Conservation (phyloP, 2,113 vertebrate genomes). For the Nanorana parkeri region DNA sequence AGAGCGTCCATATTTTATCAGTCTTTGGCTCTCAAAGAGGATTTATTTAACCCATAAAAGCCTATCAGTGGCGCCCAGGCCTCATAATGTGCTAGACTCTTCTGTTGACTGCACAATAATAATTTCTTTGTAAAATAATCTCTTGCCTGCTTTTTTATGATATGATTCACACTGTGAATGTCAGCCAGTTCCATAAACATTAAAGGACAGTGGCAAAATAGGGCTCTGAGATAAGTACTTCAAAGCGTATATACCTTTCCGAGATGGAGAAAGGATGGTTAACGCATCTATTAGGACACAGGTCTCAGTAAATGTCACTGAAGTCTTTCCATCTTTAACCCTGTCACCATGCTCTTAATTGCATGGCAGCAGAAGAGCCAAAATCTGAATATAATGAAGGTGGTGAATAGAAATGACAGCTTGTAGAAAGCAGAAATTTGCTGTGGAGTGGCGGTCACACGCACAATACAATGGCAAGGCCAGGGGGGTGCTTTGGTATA, state of each 20-base stretch:
- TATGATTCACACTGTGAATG: conserved; percentile 63
- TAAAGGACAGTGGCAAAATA: conserved; percentile 59
- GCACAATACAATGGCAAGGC: no score
- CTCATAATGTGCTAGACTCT: conserved; percentile 62
- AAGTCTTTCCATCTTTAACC: conserved; percentile 41
- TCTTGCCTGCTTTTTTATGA: conserved; percentile 64
- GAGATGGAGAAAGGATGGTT: conserved; percentile 3
- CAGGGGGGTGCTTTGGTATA: no score
- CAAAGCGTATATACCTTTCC: conserved; percentile 11
- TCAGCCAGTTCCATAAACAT: conserved; percentile 23
- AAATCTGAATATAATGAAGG: conserved; percentile 2
- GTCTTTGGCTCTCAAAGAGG: conserved; percentile 60
- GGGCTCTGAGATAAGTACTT: conserved; percentile 48
- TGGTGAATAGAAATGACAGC: not conserved
- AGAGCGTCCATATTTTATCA: not conserved
- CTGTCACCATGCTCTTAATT: not conserved
- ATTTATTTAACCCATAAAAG: conserved; percentile 62
- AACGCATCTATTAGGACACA: conserved; percentile 56
- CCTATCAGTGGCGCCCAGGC: conserved; percentile 49
- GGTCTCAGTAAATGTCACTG: conserved; percentile 55
- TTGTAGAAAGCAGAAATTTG: not conserved
- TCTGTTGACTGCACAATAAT: conserved; percentile 65
- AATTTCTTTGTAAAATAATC: conserved; percentile 68
- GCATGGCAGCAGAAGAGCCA: not conserved
- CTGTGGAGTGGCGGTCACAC: no score